These are phyloP conservation scores for Ptyas mucosa DNA, from an alignment of 2,113 vertebrate genomes.

Conservation along the genomic window DNA sequence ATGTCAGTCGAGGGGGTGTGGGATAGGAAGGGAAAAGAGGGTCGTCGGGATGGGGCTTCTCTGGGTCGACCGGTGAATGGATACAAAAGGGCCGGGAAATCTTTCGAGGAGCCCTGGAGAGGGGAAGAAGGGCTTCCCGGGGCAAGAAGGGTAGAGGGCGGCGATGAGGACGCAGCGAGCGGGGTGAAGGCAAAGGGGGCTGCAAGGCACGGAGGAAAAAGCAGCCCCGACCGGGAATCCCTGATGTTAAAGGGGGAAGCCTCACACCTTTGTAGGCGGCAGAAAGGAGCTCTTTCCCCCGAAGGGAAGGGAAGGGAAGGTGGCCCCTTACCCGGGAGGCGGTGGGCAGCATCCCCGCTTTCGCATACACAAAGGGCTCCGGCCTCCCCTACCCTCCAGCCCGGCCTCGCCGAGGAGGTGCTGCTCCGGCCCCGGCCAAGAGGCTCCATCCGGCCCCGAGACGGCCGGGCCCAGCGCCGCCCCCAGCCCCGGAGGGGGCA, in stretches of 20 bases:
- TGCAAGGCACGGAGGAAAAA: too few species aligned
- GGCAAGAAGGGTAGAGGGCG: neutral
- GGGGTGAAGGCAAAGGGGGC: neutral
- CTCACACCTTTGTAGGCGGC: neutral
- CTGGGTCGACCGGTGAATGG: neutral
- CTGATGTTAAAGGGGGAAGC: neutral
- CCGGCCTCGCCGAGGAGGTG: neutral
- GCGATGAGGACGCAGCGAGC: neutral
- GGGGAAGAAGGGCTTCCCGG: neutral
- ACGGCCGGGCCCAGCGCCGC: neutral
- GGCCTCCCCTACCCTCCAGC: neutral
- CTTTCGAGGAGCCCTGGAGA: neutral
- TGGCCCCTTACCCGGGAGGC: neutral
- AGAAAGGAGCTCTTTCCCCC: neutral
- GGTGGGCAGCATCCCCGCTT: neutral
- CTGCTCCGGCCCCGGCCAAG: neutral
- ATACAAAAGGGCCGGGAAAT: too few species aligned
- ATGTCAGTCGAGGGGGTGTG: fast-evolving
- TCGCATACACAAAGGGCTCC: constrained; percentile 24
- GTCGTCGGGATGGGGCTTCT: neutral
- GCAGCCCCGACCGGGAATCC: too few species aligned
- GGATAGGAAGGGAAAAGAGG: neutral
- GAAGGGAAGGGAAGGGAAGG: constrained; percentile 27
- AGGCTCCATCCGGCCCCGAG: constrained; percentile 19
- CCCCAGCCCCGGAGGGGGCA: constrained; percentile 24